These are phyloP conservation scores for Saccopteryx bilineata DNA, from an alignment of 2,113 vertebrate species.

Conservation along the genomic window DNA sequence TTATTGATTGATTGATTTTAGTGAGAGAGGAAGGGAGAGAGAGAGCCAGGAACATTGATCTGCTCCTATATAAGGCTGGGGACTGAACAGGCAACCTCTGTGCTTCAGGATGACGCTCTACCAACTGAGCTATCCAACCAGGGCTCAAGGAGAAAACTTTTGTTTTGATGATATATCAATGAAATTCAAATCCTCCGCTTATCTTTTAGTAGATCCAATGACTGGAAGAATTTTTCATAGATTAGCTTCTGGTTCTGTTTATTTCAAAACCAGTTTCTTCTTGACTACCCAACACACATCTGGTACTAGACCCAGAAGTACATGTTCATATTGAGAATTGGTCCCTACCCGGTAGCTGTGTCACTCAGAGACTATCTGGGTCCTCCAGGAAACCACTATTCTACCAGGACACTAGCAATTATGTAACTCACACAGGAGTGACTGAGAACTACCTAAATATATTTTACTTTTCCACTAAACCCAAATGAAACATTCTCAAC, in stretches of 20 bases:
- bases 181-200: background rate
- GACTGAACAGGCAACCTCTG: no score
- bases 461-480: background rate
- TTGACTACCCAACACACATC: background rate
- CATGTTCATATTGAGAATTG: background rate
- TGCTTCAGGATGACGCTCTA: no score
- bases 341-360: background rate
- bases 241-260: background rate
- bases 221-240: background rate
- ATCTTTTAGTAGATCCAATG: background rate
- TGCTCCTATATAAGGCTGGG: no score
- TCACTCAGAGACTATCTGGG: background rate
- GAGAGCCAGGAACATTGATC: no score
- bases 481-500: background rate
- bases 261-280: background rate
- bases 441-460: background rate
- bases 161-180: background rate
- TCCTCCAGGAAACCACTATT: background rate
- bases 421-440: background rate
- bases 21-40: no score
- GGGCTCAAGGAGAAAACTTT: background rate
- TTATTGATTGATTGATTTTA: no score
- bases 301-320: background rate
- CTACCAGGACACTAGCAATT: background rate
- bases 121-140: no score